These are phyloP conservation scores for Tragulus kanchil DNA, from an alignment of 2,113 vertebrate species.

Conservation along the genomic window DNA sequence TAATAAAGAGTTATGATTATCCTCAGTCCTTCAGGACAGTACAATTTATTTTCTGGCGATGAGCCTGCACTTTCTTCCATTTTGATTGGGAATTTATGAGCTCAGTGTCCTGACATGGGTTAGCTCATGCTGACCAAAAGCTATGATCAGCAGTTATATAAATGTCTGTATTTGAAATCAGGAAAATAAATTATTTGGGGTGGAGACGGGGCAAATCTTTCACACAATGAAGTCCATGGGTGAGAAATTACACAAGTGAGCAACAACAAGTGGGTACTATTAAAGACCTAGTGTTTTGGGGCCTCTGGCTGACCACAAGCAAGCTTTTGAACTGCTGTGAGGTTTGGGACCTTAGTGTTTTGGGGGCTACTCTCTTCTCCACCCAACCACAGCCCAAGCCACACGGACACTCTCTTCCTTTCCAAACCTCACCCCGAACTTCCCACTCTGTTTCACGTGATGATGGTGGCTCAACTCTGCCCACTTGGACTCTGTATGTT, in stretches of 20 bases:
- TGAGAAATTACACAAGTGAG: constrained; percentile 44
- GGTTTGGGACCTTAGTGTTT: too few relatives aligned
- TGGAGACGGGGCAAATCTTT: neutral
- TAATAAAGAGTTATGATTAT: constrained; percentile 53
- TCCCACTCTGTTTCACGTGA: neutral
- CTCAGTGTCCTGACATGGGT: constrained; percentile 19
- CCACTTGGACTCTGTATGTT: neutral
- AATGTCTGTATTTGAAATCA: constrained; percentile 53
- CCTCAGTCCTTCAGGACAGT: neutral
- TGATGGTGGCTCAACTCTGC: neutral
- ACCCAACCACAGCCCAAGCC: neutral
- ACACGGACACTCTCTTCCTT: neutral
- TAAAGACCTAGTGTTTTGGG: neutral
- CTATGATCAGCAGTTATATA: constrained; percentile 59
- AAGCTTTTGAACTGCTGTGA: neutral
- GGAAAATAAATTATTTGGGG: constrained; percentile 60
- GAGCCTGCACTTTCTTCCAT: constrained; percentile 43
- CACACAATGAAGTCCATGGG: neutral
- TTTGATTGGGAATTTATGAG: constrained; percentile 61
- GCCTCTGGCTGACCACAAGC: neutral
- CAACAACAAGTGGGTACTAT: neutral
- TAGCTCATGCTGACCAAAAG: constrained; percentile 67
- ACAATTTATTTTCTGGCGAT: constrained; percentile 24
- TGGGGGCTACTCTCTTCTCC: neutral
- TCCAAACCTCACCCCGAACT: constrained; percentile 40